Percentiles rank a stretch among this genome's conserved stretches.
Evolutionary conservation across 2,797 vertebrate species (phyloP).

Genomic region (Hypotaenidia philippensis): DNA sequence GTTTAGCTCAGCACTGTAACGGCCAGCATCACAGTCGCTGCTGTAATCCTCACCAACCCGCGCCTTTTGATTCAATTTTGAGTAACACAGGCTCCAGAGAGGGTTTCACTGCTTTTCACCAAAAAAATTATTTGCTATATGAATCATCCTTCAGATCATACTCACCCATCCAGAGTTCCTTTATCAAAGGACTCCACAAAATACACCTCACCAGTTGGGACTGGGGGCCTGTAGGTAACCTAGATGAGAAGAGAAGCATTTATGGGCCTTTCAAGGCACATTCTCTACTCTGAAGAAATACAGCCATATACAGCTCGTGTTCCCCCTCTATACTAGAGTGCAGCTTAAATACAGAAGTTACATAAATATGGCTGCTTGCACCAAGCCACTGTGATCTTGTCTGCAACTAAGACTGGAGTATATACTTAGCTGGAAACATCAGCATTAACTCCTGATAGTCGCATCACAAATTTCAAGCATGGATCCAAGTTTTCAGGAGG

Average conservation of each 20-base stretch:
- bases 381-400: neutral
- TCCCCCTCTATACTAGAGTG: neutral
- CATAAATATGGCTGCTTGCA: neutral
- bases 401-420: neutral
- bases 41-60: neutral
- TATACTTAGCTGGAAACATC: neutral
- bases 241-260: conserved; percentile 60
- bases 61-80: neutral
- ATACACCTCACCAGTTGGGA: conserved; percentile 94
- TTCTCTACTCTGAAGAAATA: neutral
- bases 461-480: neutral
- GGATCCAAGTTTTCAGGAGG: neutral
- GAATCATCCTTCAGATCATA: neutral
- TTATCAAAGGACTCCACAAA: conserved; percentile 94
- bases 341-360: neutral
- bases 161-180: conserved; percentile 94
- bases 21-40: neutral
- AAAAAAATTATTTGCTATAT: neutral
- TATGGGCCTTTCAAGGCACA: neutral
- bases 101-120: neutral
- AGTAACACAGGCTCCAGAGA: neutral
- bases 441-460: neutral
- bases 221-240: conserved; percentile 94
- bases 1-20: neutral
- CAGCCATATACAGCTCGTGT: neutral